Conservation (phyloP, 1,140 invertebrate species). For the Idris sp. region DNA sequence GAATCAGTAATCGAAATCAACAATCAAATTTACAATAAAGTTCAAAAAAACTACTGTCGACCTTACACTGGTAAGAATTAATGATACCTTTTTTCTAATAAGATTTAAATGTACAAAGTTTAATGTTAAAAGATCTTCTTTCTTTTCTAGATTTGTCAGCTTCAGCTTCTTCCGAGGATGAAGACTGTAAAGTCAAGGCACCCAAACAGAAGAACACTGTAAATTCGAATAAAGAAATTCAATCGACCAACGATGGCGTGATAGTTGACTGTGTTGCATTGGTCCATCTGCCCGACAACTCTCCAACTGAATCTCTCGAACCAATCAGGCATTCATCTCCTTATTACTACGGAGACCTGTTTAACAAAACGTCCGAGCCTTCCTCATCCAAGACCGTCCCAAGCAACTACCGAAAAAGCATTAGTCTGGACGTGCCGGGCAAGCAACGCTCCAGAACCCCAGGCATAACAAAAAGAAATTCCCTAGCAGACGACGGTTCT, state of each 20-base stretch:
- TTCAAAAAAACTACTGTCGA: slow-evolving; percentile 80
- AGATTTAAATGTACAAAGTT: too few species aligned
- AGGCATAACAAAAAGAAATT: slow-evolving; percentile 81
- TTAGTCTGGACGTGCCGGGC: slow-evolving; percentile 83
- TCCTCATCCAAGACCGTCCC: slow-evolving; percentile 67
- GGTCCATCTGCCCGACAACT: slow-evolving; percentile 72
- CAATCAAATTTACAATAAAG: slow-evolving; percentile 79
- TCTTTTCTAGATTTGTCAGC: slow-evolving; percentile 71
- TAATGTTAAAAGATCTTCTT: too few species aligned
- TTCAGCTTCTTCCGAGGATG: slow-evolving; percentile 72
- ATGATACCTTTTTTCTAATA: too few species aligned
- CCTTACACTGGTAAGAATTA: slow-evolving; percentile 78
- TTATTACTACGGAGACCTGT: slow-evolving; percentile 87
- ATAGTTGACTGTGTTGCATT: slow-evolving; percentile 71
- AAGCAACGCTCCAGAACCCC: slow-evolving; percentile 75
- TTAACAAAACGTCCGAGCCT: slow-evolving; percentile 80
- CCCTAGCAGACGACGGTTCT: slow-evolving; percentile 83
- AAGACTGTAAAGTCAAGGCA: slow-evolving; percentile 61
- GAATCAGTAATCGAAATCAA: too few species aligned
- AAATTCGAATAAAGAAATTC: slow-evolving; percentile 56
- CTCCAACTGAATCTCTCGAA: slow-evolving; percentile 74
- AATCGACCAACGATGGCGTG: slow-evolving; percentile 50
- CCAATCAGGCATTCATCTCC: slow-evolving; percentile 84
- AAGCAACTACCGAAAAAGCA: slow-evolving; percentile 80
- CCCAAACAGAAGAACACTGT: slow-evolving; percentile 33